Base-by-base conservation (phyloP, 2,113 vertebrate species). In the Nycticorax nycticorax region DNA sequence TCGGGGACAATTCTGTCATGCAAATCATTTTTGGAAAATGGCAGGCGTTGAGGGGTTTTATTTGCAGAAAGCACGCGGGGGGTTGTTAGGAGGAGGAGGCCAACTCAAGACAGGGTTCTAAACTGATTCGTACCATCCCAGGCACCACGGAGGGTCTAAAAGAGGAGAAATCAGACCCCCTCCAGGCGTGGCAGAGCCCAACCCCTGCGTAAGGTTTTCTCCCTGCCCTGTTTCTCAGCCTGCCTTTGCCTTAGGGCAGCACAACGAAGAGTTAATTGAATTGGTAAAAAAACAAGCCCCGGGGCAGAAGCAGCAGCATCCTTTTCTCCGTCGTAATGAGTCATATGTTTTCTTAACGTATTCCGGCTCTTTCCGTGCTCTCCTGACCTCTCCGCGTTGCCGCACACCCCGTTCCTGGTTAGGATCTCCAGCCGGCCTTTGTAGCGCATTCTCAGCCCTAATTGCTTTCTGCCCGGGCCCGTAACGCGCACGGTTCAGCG, bases 381-480 rank as follows among this genome's bases (percentile, higher is more conserved):
- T 67, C 59, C 41, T 71, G 79, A 82, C 89, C 93, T 60, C 62
- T 5, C 19, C 1, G 22, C 13, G 3, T 59, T 87, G 92, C 90
- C 85, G 45, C 68, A 45, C 73, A 23, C 68, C 85, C 84, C 32
- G 8, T 80, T 73, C 82, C 63, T 53, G 75, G 62, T 69, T 74
- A 35, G 80, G 48, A 68, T 93, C 82, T 76, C 81, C 82, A 87
- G 67, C 60, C 2, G 0, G 53, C 48, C 43, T 93, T 80, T 64
- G 60, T 35, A 50, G 85, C 9, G 19, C 66, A 1, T 66, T 82
- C 48, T 87, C 83, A 82, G 91, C 74, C 68, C 68, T 92, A 69
- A 96, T 92, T 96, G 74, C 89, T 91, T 55, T 59, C 81, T 92
- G 78, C 76, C 57, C 15, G 6, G 37, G 48, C 66, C 80, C 3